These are phyloP conservation scores for Gnathonemus echidnorhynchus DNA, from an alignment of 2,113 vertebrate species.

Conservation along the genomic window DNA sequence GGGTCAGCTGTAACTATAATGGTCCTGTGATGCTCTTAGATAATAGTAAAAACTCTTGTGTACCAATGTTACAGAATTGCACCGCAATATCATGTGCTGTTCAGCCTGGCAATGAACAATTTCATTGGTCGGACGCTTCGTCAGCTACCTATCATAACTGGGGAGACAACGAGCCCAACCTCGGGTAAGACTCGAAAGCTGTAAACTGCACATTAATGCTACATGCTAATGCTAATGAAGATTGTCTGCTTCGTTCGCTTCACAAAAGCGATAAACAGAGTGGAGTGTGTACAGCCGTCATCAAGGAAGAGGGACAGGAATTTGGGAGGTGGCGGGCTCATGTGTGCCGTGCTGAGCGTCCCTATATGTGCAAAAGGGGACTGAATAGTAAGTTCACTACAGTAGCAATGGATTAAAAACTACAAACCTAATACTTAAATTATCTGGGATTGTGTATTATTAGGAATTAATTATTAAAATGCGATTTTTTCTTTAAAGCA, in stretches of 20 bases:
- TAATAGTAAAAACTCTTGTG: background rate
- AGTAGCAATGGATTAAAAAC: background rate
- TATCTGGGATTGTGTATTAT: background rate
- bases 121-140: conserved; percentile 57
- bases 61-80: conserved; percentile 50
- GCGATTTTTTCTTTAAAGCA: background rate
- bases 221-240: background rate
- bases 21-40: background rate
- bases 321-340: conserved; percentile 58
- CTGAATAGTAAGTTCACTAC: conserved; percentile 54
- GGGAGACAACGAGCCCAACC: conserved; percentile 38
- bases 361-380: conserved; percentile 60
- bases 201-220: background rate
- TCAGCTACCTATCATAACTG: conserved; percentile 41
- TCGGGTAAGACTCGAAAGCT: conserved; percentile 40
- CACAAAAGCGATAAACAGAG: conserved; percentile 46
- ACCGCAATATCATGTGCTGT: conserved; percentile 58
- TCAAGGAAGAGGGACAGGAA: conserved; percentile 40
- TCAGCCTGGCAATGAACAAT: conserved; percentile 37
- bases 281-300: conserved; percentile 48
- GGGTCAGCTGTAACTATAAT: background rate
- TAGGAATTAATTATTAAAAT: background rate
- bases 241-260: background rate
- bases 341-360: conserved; percentile 53
- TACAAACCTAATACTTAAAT: background rate